Base-by-base conservation (phyloP, 2,888 invertebrate genomes). In the Protodeltote pygarga region DNA sequence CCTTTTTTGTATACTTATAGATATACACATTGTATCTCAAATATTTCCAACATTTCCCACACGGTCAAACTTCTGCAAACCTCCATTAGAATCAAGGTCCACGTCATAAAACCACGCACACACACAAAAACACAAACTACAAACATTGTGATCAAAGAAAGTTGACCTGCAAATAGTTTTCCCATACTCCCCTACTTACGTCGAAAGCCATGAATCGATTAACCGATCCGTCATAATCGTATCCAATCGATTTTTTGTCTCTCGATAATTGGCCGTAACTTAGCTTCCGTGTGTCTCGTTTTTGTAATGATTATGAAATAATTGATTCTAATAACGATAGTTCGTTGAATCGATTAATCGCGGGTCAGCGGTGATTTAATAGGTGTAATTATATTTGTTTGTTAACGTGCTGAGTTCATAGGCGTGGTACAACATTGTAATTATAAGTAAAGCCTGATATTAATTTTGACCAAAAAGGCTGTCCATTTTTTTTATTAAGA, bases 221-320 rank as follows among this genome's bases (percentile, higher is more conserved):
- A 84, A 74, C 54, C 67, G 73, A 81, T 83, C 79, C 77, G 66
- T 81, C 78, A 81, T 88, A 83, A 86, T 86, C 74, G 73, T 71
- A 69, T 66, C 59, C 62, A 70, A 71, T 74, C 52, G 68, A 57
- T 70, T 74, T 73, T 83, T 86, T 87, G 82, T 82, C 73, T 73
- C 58, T 66, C 61, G 57, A 74, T 83, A 85, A 85, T 84, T 82
- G 77, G 76, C 61, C 48, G 69, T 46, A 52, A 54, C 62, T 77
- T 51, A 62, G 74, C 85, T 89, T 91, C 91, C 90, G 89, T 85
- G 86, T 86, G 62, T 70, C 70, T 75, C n/a, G 35, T 52, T 65
- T 87, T 86, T 85, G 79, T 73, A 75, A 77, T 65, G 73, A 75
- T 80, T 76, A 76, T 75, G 60, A 75, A 79, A 77, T 84, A 82